Conservation (phyloP, 2,888 invertebrate species). For the Acheta domesticus region DNA sequence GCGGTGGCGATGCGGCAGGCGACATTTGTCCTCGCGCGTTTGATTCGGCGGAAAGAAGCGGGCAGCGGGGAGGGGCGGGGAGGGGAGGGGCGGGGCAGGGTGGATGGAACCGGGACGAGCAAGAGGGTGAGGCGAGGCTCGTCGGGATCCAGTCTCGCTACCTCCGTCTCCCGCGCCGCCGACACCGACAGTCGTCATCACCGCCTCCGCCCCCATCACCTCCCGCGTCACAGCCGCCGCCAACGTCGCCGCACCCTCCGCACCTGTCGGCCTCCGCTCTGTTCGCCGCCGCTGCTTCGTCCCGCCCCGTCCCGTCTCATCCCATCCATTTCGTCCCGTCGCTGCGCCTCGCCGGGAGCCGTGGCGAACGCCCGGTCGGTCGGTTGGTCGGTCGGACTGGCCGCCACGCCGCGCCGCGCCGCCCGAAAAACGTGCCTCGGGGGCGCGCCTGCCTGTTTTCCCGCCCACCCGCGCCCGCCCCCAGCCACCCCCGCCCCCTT, state of each 20-base stretch:
- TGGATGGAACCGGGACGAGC: background rate
- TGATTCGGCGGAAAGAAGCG: no score
- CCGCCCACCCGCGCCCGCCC: background rate
- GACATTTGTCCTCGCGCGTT: background rate
- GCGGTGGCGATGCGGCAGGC: background rate
- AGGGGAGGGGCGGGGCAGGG: background rate
- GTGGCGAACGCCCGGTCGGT: no score
- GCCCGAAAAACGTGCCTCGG: no score
- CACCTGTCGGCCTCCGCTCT: no score
- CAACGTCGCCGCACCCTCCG: background rate
- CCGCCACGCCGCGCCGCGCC: no score
- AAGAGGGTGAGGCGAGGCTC: background rate
- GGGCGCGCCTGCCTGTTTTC: background rate
- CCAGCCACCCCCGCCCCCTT: background rate
- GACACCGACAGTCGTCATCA: background rate
- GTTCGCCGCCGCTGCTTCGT: no score
- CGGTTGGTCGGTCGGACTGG: no score
- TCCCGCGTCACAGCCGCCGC: background rate
- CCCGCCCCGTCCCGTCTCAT: no score
- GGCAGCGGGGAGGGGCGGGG: background rate
- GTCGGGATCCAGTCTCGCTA: background rate
- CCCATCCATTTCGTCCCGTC: no score
- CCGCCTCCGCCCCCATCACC: background rate
- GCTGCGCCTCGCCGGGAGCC: no score
- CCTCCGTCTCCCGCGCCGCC: background rate